phyloP scores from a whole-genome alignment of 2,888 invertebrate species.

The Campopleginae sp. region DNA sequence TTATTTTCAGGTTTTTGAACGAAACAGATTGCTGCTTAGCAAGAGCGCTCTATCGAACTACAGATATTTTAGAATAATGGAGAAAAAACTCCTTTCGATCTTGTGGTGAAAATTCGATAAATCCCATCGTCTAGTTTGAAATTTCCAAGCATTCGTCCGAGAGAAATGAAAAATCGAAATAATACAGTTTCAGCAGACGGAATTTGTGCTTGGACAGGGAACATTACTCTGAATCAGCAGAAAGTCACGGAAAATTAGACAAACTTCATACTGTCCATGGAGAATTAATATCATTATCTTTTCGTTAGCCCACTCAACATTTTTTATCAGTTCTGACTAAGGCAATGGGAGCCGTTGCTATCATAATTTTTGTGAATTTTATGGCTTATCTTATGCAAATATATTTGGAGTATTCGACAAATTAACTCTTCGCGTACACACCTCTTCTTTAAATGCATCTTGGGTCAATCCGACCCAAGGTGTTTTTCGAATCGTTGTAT shows the following conservation, averaged over 20 bases:
- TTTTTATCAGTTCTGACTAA: neutral
- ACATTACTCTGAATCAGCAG: neutral
- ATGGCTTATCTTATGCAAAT: neutral
- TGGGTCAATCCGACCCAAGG: no score
- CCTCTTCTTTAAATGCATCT: no score
- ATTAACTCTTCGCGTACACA: neutral
- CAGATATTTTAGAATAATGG: neutral
- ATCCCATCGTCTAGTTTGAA: no score
- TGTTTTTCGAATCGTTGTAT: no score
- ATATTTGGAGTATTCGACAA: neutral
- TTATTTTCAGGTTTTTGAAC: neutral
- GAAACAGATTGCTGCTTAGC: neutral
- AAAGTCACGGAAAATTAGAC: neutral
- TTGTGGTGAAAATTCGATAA: neutral
- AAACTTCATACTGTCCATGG: neutral
- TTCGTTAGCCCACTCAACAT: neutral
- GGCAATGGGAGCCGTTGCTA: neutral
- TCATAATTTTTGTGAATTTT: neutral
- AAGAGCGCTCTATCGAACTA: neutral
- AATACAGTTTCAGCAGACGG: neutral
- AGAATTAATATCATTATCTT: neutral
- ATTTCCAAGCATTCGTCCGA: neutral
- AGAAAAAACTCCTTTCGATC: neutral
- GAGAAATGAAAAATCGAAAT: neutral
- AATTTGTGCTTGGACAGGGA: neutral